Evolutionary conservation across 2,888 invertebrate species (phyloP).

Genomic region (Coelopa pilipes): DNA sequence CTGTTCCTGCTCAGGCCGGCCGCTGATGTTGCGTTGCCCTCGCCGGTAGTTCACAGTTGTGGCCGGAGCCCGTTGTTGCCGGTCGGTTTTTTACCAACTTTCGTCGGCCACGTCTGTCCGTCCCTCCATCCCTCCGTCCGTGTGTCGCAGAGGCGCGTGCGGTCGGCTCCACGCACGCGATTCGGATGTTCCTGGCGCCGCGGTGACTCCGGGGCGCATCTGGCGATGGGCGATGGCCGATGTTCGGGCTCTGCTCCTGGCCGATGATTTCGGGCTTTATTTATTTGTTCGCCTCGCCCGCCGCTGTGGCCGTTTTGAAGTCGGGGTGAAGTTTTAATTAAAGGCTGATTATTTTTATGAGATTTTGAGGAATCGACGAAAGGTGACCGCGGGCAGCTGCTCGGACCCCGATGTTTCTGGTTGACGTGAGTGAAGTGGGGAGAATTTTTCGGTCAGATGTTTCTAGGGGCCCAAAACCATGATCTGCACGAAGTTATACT

Average conservation of each 20-base stretch:
- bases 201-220: neutral
- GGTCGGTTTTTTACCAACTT: too few species aligned
- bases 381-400: too few species aligned
- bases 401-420: too few species aligned
- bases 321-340: neutral
- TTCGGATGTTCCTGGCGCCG: neutral
- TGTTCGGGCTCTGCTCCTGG: neutral
- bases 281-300: neutral
- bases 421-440: too few species aligned
- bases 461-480: too few species aligned
- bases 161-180: slow-evolving; percentile 23
- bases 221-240: slow-evolving; percentile 11
- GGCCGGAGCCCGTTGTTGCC: neutral
- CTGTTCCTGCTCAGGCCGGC: neutral
- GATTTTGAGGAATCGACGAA: neutral
- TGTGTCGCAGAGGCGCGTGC: slow-evolving; percentile 21
- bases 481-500: too few species aligned
- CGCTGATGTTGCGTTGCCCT: slow-evolving; percentile 2
- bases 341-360: neutral
- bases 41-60: neutral
- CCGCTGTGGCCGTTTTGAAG: neutral
- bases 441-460: too few species aligned
- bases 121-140: too few species aligned
- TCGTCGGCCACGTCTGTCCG: too few species aligned
- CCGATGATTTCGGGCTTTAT: too few species aligned